Base-by-base conservation (phyloP, 1,140 invertebrate species). In the Drosophila burlai region DNA sequence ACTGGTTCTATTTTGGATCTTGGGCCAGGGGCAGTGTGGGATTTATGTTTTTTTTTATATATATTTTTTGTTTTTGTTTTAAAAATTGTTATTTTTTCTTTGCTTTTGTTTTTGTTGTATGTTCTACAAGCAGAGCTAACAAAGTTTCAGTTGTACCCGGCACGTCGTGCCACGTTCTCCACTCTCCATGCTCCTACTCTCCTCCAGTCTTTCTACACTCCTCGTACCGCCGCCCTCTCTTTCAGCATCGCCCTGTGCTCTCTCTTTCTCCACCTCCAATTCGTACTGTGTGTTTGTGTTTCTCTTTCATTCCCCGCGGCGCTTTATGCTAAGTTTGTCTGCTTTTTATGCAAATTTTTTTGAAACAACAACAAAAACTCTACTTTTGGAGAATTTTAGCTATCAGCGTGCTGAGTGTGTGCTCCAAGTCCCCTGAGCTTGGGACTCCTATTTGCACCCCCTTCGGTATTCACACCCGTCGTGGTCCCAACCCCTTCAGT, bases 271-370 rank as follows among this genome's bases (percentile, higher is more conserved):
- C 71, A 11, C 40, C 55, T 26, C 36, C 58, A 52, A 34, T 11
- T 46, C 36, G 36, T 21, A 43, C 46, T 7, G 47, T 52, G 49
- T 55, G 34, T 40, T 21, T 57, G 18, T 47, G 38, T 58, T 78
- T 75, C 77, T 66, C 54, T 75, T 81, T 55, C 49, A 42, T 26
- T 77, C 64, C 72, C 63, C 62, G 74, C 71, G 24, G 71, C 71
- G 46, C 68, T 74, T 74, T 78, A 62, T 78, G 76, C 75, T 63
- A 71, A 78, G 65, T 78, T 78, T 71, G 55, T 71, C 71, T 81
- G 76, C 76, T 75, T 69, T 86, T 80, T 86, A 86, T 86, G 83
- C 83, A 86, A 86, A 86, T 79, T 86, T 86, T 86, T 42, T 50
- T 49, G 65, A 63, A 85, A 77, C 76, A 76, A 78, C 76, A 79